Evolutionary conservation across 2,113 vertebrate genomes (phyloP), one percentile per base, ranked within the genome.

Genomic region (Corythoichthys intestinalis): DNA sequence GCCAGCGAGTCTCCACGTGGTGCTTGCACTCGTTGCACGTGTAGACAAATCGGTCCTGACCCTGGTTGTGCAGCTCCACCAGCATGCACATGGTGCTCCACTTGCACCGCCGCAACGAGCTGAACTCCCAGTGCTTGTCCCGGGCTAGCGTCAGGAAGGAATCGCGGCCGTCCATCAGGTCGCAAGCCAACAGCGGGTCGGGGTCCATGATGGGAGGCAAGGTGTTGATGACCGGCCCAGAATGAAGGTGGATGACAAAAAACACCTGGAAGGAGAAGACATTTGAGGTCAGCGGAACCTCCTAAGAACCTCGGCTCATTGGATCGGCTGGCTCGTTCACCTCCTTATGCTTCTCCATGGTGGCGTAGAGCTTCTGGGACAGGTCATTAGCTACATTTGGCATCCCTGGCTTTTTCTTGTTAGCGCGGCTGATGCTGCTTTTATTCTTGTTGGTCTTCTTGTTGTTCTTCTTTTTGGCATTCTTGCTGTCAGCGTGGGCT

Each of bases 391-490:
- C 95, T 82, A 99, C 96, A 2, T 95, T 99, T 73, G 96, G 97
- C 96, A 99, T 94, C 74, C 94, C 96, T 66, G 96, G 94, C 77
- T 99, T 99, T 90, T 99, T 99, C 91, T 99, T 99, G 85, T 94
- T 99, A 87, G 96, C 95, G 72, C 97, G 92, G 85, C 97, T 99
- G 84, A 98, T 85, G 77, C 97, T 99, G 85, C 97, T 98, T 84
- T 99, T 99, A 85, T 98, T 99, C 90, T 99, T 99, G 87, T 96
- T 99, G 74, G 97, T 97, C 85, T 99, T 99, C 86, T 99, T 99
- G 79, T 94, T 99, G 85, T 99, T 99, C 92, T 99, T 99, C 87
- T 99, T 99, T 93, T 99, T 99, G 87, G 96, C 97, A 0, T 96
- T 99, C 88, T 99, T 99, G 91, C 94, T 98, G 92, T 99, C 97